Conservation (phyloP, 2,797 vertebrate genomes). For the Sylvilagus floridanus region DNA sequence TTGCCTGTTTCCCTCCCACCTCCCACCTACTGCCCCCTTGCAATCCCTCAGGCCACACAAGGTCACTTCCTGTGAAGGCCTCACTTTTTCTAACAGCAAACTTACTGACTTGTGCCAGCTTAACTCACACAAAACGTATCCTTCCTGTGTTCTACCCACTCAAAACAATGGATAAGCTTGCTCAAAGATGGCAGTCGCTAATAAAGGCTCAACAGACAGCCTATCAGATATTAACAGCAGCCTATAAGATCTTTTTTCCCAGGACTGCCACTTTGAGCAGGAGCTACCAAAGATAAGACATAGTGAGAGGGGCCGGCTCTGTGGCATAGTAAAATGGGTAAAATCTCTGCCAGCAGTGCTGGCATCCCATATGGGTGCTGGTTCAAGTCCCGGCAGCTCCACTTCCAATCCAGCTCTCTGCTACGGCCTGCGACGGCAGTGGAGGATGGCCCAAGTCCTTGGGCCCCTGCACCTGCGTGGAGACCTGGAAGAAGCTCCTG, state of each 20-base stretch:
- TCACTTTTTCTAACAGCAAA: background rate
- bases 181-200: background rate
- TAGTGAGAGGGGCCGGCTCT: background rate
- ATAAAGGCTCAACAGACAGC: background rate
- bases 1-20: background rate
- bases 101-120: background rate
- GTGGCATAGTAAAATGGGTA: background rate
- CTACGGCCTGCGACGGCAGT: too few species aligned
- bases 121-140: conserved; percentile 3
- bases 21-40: too few species aligned
- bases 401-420: too few species aligned
- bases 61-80: background rate
- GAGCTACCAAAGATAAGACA: background rate
- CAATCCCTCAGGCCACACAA: background rate
- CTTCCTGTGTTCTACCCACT: background rate
- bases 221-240: background rate
- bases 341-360: too few species aligned
- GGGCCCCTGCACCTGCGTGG: too few species aligned
- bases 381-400: too few species aligned
- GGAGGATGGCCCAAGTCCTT: too few species aligned
- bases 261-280: background rate
- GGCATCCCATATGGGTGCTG: too few species aligned
- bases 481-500: too few species aligned
- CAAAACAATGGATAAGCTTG: background rate
- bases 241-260: background rate